A percentile compares a stretch with the other conserved stretches of the same genome.
Conservation (phyloP, 2,888 invertebrate genomes). For the Rotaria sp. region DNA sequence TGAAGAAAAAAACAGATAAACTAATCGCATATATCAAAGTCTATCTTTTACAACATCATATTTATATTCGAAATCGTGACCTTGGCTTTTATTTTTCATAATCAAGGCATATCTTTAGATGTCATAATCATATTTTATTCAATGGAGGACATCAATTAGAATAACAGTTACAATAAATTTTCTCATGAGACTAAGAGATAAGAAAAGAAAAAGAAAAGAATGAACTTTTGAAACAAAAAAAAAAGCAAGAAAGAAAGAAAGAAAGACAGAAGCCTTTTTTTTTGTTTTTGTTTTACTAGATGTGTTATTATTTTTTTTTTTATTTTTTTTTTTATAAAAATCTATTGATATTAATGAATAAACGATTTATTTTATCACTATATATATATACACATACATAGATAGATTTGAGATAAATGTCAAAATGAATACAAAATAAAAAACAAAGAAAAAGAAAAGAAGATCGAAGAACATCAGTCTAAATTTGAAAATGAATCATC, state of each 20-base stretch:
- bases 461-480: not conserved
- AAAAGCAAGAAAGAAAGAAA: not conserved
- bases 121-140: not conserved
- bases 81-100: not conserved
- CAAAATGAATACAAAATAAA: slow-evolving; percentile 24
- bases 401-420: slow-evolving; percentile 5
- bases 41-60: not conserved
- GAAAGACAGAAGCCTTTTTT: not conserved
- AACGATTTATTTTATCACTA: slow-evolving; percentile 12
- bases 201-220: too few species aligned
- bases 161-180: not conserved
- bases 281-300: not conserved
- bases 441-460: not conserved
- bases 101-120: not conserved
- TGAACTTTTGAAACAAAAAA: too few species aligned
- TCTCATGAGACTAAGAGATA: not conserved
- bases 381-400: not conserved
- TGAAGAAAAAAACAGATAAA: not conserved
- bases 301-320: too few species aligned
- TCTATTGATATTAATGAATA: not conserved
- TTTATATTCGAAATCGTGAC: not conserved
- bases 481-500: not conserved
- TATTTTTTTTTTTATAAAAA: not conserved
- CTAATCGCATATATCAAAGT: not conserved
- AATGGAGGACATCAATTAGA: not conserved